phyloP scores from a whole-genome alignment of 2,888 invertebrate genomes.

The Apodemia zela region DNA sequence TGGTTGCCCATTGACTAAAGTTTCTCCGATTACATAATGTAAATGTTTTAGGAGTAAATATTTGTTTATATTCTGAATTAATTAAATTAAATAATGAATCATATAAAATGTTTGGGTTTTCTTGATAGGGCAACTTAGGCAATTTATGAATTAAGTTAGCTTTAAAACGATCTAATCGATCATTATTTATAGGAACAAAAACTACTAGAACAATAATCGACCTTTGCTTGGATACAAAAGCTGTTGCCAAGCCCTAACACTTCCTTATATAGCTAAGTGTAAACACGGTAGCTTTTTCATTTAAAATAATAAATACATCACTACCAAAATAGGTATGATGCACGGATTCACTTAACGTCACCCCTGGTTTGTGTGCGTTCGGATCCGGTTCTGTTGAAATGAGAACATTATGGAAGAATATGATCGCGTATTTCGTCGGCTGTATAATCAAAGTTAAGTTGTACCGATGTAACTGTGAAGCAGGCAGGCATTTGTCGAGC shows the following conservation, averaged over 20 bases:
- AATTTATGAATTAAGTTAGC: too few relatives aligned
- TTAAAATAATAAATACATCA: conserved; percentile 35
- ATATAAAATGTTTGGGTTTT: too few relatives aligned
- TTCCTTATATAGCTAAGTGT: conserved; percentile 30
- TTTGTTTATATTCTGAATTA: too few relatives aligned
- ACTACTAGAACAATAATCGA: neutral
- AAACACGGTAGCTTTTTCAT: conserved; percentile 33
- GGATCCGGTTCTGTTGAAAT: conserved; percentile 42
- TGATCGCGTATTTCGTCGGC: conserved; percentile 45
- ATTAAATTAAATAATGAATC: too few relatives aligned
- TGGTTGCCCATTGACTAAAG: too few relatives aligned
- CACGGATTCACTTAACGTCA: conserved; percentile 37
- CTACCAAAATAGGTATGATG: conserved; percentile 35
- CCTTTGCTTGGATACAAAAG: conserved; percentile 1
- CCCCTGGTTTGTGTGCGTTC: conserved; percentile 33
- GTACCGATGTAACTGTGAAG: conserved; percentile 71
- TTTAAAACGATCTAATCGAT: too few relatives aligned
- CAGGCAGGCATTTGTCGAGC: conserved; percentile 73
- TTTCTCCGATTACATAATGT: too few relatives aligned
- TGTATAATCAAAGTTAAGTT: conserved; percentile 64
- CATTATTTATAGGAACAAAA: too few relatives aligned
- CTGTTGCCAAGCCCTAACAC: conserved; percentile 19
- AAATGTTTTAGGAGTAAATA: too few relatives aligned
- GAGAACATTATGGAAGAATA: conserved; percentile 44
- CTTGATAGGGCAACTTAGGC: too few relatives aligned